Base-by-base conservation (phyloP, 2,113 vertebrate species). In the Cryptomyrus ogoouensis region DNA sequence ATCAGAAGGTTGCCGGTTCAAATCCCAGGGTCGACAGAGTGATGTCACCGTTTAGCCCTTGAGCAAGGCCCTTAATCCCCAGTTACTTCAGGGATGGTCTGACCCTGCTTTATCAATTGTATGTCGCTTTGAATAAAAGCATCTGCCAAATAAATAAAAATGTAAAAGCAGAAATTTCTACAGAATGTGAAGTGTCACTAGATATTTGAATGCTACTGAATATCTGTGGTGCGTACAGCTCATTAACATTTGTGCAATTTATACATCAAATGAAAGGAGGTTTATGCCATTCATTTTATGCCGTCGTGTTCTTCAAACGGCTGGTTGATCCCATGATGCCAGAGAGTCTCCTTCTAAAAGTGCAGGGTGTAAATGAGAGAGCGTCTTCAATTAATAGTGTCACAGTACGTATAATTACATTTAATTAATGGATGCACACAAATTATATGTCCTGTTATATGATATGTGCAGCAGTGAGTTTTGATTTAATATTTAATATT, bases 171-270 rank as follows among this genome's bases (percentile, higher is more conserved):
- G 31, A 53, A 56, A 2, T 42, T 50, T 50, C 50, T 56, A 35
- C 85, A 39, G 24, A n/a, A 84, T 84, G 83, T n/a, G 19, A 47
- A 47, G 85, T 56, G 50, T 87, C 83, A 49, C 83, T 86, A 87
- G n/a, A 56, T 87, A 35, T 56, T 87, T 87, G 4, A 52, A 87
- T 13, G 47, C 27, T 15, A 87, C n/a, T 8, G 85, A 87, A 86
- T 56, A 39, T 42, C 15, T 87, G 50, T 53, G 85, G 13, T 53
- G 50, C 39, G 46, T 39, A 88, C 19, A 88, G 85, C 13, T 87
- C 85, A 39, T 88, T 66, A 44, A 66, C 87, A 88, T 88, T 88
- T 66, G 21, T 88, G 35, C 53, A 39, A 44, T 62, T 62, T 62
- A 62, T 31, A 66, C 87, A 44, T 66, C 17, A 66, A 62, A 42